Base-by-base conservation (phyloP, 2,113 vertebrate genomes). In the Ibidorhyncha struthersii region DNA sequence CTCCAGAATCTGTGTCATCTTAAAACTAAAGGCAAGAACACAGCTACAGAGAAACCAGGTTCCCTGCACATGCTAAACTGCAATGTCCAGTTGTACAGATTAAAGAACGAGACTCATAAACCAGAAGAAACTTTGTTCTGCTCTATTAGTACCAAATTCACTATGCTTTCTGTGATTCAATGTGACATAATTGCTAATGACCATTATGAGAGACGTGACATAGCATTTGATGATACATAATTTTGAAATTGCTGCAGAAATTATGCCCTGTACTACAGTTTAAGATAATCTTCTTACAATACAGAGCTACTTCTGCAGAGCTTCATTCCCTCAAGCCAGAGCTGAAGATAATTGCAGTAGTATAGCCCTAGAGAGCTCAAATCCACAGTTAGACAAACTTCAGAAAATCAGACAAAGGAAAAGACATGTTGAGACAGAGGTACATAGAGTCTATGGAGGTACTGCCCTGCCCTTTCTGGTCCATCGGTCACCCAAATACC, bases 161-260 rank as follows among this genome's bases (percentile, higher is more conserved):
- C 36, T 15, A 9, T 61, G 70, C 84, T 93, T 96, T 71, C 86
- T 12, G 1, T 84, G 77, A 89, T 71, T 69, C 81, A 53, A 1
- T 87, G 78, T 82, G 90, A 96, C 95, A 85, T 67, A 85, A 93
- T 50, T 88, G 89, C 84, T 96, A 91, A 93, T 65, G 82, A 85
- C 56, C 66, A 72, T 82, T 69, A 89, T 79, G 53, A 91, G 74
- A 45, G 49, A 93, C 0, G 2, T 79, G 82, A 91, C 74, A 53
- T 34, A 62, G 47, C 62, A 82, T 94, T 87, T 85, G 74, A 91
- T 50, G 84, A 71, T 76, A 80, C 79, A 56, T 76, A 69, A 85
- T 78, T 96, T 61, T 90, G 26, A 95, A 91, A 91, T 5, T 69
- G 93, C 70, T 94, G 36, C 73, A 87, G 78, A 71, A 89, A 96